phyloP scores from a whole-genome alignment of 2,113 vertebrate species.

The Salvelinus namaycush region DNA sequence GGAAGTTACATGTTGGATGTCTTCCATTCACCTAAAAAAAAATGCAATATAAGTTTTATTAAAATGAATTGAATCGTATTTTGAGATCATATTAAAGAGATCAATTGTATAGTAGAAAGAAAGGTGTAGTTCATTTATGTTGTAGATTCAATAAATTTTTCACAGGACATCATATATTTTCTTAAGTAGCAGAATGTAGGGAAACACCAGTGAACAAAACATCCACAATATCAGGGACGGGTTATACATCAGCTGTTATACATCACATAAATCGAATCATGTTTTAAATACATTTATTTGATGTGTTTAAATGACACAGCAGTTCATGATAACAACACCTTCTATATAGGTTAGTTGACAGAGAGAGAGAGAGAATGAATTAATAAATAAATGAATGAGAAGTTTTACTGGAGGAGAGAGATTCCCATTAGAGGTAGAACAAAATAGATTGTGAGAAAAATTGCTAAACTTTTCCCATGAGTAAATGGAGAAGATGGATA shows the following conservation, averaged over 20 bases:
- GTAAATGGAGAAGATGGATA: neutral
- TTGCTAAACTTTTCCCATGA: neutral
- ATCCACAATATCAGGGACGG: too few relatives aligned
- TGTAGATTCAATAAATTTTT: too few relatives aligned
- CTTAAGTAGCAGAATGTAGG: neutral
- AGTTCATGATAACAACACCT: too few relatives aligned
- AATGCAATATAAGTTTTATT: neutral
- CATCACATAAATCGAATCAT: too few relatives aligned
- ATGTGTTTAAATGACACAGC: too few relatives aligned
- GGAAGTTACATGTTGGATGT: constrained; percentile 66
- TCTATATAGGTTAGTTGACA: neutral
- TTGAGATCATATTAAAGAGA: neutral
- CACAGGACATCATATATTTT: too few relatives aligned
- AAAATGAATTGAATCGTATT: neutral
- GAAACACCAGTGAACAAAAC: neutral
- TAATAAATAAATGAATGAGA: neutral
- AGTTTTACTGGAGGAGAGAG: neutral
- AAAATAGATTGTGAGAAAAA: neutral
- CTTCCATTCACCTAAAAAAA: constrained; percentile 51
- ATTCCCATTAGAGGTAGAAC: neutral
- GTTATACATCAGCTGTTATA: too few relatives aligned
- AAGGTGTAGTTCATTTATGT: too few relatives aligned
- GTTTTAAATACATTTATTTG: too few relatives aligned
- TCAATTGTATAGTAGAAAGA: neutral
- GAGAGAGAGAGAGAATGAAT: neutral